These are phyloP conservation scores for Amyelois transitella DNA, from an alignment of 1,140 invertebrate species.

Conservation along the genomic window DNA sequence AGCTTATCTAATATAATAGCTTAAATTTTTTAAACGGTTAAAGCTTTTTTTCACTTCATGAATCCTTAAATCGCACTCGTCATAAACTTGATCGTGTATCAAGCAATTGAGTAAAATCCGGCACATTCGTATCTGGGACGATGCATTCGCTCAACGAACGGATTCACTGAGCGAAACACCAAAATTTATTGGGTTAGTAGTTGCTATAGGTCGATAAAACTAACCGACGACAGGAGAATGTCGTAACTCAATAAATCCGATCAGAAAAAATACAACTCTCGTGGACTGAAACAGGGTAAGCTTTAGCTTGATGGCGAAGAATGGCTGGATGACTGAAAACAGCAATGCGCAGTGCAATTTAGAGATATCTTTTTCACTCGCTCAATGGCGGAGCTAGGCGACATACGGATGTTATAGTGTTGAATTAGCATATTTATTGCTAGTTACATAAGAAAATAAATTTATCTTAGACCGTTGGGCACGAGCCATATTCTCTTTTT, in stretches of 20 bases:
- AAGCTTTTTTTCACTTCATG: not conserved
- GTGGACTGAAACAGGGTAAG: slow-evolving; percentile 52
- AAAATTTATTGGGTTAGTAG: slow-evolving; percentile 75
- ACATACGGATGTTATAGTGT: slow-evolving; percentile 72
- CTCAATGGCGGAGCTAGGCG: slow-evolving; percentile 60
- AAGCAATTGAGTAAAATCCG: slow-evolving; percentile 55
- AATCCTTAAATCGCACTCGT: not conserved
- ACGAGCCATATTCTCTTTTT: slow-evolving; percentile 43
- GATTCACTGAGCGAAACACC: slow-evolving; percentile 72
- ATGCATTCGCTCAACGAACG: slow-evolving; percentile 68
- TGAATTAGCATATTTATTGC: slow-evolving; percentile 73
- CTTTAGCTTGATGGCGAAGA: slow-evolving; percentile 39
- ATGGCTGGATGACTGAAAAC: slow-evolving; percentile 67
- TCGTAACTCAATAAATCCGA: slow-evolving; percentile 48
- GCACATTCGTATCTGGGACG: slow-evolving; percentile 64
- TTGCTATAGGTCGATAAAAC: slow-evolving; percentile 73
- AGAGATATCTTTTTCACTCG: slow-evolving; percentile 73
- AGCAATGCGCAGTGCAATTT: slow-evolving; percentile 70
- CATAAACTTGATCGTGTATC: slow-evolving; percentile 38
- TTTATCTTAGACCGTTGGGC: slow-evolving; percentile 63
- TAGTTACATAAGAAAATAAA: slow-evolving; percentile 69
- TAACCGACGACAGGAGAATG: slow-evolving; percentile 45
- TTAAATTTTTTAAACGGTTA: not conserved
- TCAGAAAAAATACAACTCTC: slow-evolving; percentile 58
- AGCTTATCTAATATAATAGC: no score